Percentiles rank a stretch among this genome's conserved stretches.
Evolutionary conservation across 2,888 invertebrate genomes (phyloP).

Genomic region (Chrysotoxum bicinctum): DNA sequence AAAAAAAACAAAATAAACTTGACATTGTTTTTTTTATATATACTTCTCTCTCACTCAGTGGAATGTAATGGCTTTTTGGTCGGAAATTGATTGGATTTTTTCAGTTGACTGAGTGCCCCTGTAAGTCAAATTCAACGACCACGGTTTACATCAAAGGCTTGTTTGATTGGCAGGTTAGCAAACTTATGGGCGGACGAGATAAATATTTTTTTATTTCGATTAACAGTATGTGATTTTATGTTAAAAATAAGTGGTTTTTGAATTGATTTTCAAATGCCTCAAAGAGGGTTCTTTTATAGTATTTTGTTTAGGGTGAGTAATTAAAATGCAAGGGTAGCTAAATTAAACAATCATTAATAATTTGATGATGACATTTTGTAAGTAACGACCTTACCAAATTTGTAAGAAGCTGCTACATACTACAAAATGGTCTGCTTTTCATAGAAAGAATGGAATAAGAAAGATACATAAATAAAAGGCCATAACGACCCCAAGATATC

Average conservation of each 20-base stretch:
- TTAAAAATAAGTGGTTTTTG: neutral
- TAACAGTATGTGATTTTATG: neutral
- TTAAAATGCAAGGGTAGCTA: neutral
- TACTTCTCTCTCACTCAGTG: neutral
- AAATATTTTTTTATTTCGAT: conserved; percentile 19
- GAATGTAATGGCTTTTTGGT: neutral
- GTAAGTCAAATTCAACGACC: conserved; percentile 23
- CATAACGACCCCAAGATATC: no score
- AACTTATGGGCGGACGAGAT: conserved; percentile 23
- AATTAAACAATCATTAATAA: neutral
- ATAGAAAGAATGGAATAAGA: no score
- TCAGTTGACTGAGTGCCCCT: conserved; percentile 54
- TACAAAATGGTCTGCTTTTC: no score
- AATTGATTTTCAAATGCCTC: conserved; percentile 2
- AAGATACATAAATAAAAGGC: no score
- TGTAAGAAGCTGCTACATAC: neutral
- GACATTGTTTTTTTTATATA: neutral
- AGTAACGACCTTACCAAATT: no score
- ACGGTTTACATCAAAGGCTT: neutral
- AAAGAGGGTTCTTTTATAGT: neutral
- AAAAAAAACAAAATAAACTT: neutral
- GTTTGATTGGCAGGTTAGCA: conserved; percentile 41
- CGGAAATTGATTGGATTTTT: conserved; percentile 61
- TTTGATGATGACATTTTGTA: neutral
- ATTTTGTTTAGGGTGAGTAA: neutral